These are phyloP conservation scores for Dermatemys mawii DNA, from an alignment of 2,113 vertebrate species.

Conservation along the genomic window DNA sequence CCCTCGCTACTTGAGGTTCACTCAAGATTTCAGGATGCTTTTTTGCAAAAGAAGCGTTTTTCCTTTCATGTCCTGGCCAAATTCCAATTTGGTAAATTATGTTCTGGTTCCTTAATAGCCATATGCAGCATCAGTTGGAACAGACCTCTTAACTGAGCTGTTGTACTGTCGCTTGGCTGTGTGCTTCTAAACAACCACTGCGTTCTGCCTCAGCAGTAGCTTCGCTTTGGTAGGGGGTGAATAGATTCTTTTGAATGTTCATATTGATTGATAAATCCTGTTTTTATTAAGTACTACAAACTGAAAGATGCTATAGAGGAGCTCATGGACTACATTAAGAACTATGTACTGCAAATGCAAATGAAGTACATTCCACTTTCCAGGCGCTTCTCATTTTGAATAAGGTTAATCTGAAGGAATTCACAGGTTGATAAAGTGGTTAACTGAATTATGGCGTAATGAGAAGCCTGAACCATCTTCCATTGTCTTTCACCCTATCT, in stretches of 20 bases:
- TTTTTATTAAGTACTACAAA: not conserved
- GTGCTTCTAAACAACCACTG: not conserved
- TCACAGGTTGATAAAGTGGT: not conserved
- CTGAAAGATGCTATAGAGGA: not conserved
- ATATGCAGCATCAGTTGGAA: too few relatives aligned
- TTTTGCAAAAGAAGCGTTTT: not conserved
- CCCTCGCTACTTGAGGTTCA: not conserved
- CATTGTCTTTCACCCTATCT: not conserved
- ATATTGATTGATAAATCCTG: not conserved
- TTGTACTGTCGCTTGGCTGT: not conserved
- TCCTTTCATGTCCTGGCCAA: not conserved
- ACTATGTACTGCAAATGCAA: not conserved
- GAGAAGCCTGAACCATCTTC: not conserved
- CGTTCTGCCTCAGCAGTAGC: not conserved
- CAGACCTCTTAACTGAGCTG: too few relatives aligned
- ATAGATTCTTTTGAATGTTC: not conserved
- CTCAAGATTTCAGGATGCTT: not conserved
- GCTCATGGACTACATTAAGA: not conserved
- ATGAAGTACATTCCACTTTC: not conserved
- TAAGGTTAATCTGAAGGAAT: not conserved
- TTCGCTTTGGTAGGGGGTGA: not conserved
- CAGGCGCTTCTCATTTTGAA: not conserved
- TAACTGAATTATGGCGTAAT: not conserved
- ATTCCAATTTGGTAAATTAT: not conserved
- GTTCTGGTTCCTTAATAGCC: not conserved